A percentile compares a stretch with the other conserved stretches of the same genome.
Conservation (phyloP, 2,113 vertebrate genomes). For the Tautogolabrus adspersus region DNA sequence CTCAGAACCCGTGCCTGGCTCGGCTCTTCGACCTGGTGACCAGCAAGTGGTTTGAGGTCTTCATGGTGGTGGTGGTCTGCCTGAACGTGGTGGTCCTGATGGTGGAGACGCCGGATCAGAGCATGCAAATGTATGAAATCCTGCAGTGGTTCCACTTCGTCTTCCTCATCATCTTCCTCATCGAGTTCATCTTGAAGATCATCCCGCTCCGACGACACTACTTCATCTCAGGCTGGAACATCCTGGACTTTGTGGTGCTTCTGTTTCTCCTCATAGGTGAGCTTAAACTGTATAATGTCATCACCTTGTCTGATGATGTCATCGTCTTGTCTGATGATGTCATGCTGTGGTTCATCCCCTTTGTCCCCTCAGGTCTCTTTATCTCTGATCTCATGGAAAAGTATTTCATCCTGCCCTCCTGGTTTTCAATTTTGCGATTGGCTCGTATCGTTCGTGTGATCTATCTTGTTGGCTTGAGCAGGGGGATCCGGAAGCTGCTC, state of each 20-base stretch:
- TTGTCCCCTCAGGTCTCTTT: conserved; percentile 82
- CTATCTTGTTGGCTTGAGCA: conserved; percentile 85
- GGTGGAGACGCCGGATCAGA: conserved; percentile 89
- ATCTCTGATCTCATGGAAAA: conserved; percentile 87
- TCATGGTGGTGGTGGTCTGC: conserved; percentile 91
- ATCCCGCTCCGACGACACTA: conserved; percentile 87
- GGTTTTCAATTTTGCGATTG: conserved; percentile 88
- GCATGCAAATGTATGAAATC: conserved; percentile 74
- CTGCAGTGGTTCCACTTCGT: conserved; percentile 84
- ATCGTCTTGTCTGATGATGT: not conserved
- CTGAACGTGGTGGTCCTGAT: conserved; percentile 93
- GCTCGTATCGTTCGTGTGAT: conserved; percentile 87
- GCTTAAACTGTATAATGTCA: not conserved
- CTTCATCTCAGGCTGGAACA: conserved; percentile 89
- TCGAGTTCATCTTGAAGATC: conserved; percentile 91
- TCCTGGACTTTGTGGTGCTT: conserved; percentile 93
- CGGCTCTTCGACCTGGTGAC: conserved; percentile 90
- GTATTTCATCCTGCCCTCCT: conserved; percentile 83
- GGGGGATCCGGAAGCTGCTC: conserved; percentile 89
- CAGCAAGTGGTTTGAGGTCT: conserved; percentile 87
- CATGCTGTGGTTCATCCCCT: not conserved
- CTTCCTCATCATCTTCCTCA: conserved; percentile 89
- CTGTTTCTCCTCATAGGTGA: conserved; percentile 87
- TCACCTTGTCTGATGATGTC: not conserved
- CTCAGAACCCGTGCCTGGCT: conserved; percentile 64